A percentile compares a stretch with the other conserved stretches of the same genome.
These are phyloP conservation scores for Acanthurus tractus DNA, from an alignment of 2,797 vertebrate species.

Conservation along the genomic window DNA sequence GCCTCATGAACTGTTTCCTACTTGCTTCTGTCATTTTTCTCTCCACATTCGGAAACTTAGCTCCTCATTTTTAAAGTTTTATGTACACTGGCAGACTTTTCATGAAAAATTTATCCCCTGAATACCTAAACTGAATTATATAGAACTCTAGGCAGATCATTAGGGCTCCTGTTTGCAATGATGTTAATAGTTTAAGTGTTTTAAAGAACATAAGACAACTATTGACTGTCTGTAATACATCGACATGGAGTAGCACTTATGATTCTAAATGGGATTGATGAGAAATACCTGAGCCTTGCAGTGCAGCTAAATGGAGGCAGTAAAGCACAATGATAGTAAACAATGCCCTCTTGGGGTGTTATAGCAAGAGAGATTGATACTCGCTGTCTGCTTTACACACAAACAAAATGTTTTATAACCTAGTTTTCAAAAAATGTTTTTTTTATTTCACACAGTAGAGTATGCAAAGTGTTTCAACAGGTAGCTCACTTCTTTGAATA, in stretches of 20 bases:
- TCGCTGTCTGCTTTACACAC: not conserved
- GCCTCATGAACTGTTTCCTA: not conserved
- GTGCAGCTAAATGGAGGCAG: conserved; percentile 22
- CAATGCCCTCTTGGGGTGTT: not conserved
- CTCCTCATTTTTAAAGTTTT: conserved; percentile 15
- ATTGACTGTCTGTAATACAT: conserved; percentile 1
- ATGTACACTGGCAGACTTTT: not conserved
- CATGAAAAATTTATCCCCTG: conserved; percentile 20
- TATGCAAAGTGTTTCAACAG: not conserved
- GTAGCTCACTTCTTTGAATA: not conserved
- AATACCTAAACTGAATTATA: conserved; percentile 8
- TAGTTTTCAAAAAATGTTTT: not conserved
- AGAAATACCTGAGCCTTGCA: conserved; percentile 15
- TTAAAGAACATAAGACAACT: conserved; percentile 3
- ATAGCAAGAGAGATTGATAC: not conserved
- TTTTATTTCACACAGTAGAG: not conserved
- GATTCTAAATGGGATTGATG: conserved; percentile 27
- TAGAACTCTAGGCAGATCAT: conserved; percentile 18
- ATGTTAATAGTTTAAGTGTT: conserved; percentile 2
- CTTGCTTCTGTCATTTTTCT: not conserved
- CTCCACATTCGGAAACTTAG: conserved; percentile 4
- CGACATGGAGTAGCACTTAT: not conserved
- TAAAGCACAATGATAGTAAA: conserved; percentile 4
- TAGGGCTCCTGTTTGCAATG: conserved; percentile 3
- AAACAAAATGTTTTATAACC: not conserved